Evolutionary conservation across 1,140 invertebrate genomes (phyloP).

Genomic region (Cherax quadricarinatus): DNA sequence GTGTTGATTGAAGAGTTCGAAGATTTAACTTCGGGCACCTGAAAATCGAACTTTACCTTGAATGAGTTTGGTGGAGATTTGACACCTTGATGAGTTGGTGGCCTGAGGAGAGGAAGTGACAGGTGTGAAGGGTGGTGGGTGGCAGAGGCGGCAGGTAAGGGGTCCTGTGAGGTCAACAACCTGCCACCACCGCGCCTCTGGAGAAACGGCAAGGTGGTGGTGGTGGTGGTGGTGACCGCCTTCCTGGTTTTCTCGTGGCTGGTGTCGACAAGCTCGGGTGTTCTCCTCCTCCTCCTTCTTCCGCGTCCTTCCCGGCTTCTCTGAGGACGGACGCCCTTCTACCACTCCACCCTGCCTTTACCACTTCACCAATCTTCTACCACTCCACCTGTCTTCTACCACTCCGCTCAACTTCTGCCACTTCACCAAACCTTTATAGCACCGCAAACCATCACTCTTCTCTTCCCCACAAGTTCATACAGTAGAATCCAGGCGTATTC

Average conservation of each 20-base stretch:
- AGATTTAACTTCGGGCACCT: not conserved
- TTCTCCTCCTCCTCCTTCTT: constrained; percentile 16
- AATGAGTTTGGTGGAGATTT: not conserved
- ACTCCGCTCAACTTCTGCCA: not conserved
- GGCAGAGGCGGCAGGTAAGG: constrained; percentile 47
- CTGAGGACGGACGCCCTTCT: not conserved
- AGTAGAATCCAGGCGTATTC: not conserved
- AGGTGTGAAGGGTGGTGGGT: constrained; percentile 29
- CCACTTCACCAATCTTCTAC: not conserved
- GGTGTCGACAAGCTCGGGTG: constrained; percentile 3
- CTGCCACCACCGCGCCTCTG: constrained; percentile 65
- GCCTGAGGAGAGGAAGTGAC: constrained; percentile 12
- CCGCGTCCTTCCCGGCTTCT: constrained; percentile 16
- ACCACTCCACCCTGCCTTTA: not conserved
- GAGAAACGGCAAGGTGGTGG: constrained; percentile 63
- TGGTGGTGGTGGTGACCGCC: constrained; percentile 49
- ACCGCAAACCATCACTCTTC: not conserved
- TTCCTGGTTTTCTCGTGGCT: constrained; percentile 38
- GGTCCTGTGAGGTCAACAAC: constrained; percentile 51
- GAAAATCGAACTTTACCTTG: constrained; percentile 27
- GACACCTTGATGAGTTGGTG: constrained; percentile 13
- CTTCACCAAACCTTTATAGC: not conserved
- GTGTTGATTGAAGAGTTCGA: not conserved
- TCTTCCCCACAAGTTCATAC: not conserved
- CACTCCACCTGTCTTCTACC: not conserved